Percentiles rank a stretch among this genome's conserved stretches.
These are phyloP conservation scores for Equus przewalskii DNA, from an alignment of 2,113 vertebrate species.

Conservation along the genomic window DNA sequence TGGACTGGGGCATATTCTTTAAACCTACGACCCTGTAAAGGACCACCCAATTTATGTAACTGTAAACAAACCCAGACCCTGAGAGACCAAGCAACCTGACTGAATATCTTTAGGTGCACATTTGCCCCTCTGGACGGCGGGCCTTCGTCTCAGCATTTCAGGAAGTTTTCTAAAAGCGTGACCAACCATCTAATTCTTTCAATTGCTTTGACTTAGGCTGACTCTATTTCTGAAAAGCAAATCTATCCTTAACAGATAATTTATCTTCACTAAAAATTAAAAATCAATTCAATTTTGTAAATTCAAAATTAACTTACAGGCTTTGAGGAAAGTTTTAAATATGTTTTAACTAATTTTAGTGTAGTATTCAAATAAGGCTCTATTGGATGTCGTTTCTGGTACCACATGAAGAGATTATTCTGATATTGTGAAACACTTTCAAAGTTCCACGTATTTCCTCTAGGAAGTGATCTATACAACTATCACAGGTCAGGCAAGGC, in stretches of 20 bases:
- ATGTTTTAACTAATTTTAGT: background rate
- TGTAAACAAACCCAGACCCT: background rate
- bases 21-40: background rate
- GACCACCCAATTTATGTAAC: background rate
- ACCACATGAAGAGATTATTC: background rate
- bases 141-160: background rate
- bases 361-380: background rate
- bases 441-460: background rate
- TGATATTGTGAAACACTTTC: background rate
- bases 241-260: background rate
- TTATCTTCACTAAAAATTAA: background rate
- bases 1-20: background rate
- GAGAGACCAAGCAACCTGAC: background rate
- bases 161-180: background rate
- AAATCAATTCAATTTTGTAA: background rate
- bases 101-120: background rate
- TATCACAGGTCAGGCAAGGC: background rate
- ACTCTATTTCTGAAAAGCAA: background rate
- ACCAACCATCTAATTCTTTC: background rate
- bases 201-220: background rate
- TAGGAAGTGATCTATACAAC: background rate
- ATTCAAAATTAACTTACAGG: background rate
- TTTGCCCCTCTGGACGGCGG: background rate
- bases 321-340: background rate
- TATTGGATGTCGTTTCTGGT: background rate